phyloP scores from a whole-genome alignment of 2,888 invertebrate genomes.

The Scaptomyza flava region DNA sequence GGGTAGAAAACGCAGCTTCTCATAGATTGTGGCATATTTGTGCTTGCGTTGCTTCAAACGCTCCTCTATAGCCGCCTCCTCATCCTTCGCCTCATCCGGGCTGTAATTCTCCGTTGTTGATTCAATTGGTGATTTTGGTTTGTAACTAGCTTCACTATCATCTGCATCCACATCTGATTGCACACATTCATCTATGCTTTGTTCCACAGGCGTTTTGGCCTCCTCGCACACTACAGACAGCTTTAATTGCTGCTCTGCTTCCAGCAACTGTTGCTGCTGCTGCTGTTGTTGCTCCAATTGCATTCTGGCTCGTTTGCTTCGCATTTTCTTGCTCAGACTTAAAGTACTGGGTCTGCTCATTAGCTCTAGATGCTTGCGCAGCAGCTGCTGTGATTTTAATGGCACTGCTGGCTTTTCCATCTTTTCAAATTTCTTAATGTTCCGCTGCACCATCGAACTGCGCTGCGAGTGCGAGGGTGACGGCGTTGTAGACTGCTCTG shows the following conservation, averaged over 20 bases:
- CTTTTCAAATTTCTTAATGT: conserved; percentile 80
- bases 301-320: conserved; percentile 17
- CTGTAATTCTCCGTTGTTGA: conserved; percentile 2
- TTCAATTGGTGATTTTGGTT: conserved; percentile 39
- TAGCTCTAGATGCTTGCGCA: conserved; percentile 81
- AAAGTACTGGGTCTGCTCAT: conserved; percentile 44
- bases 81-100: conserved; percentile 10
- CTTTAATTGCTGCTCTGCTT: conserved; percentile 26
- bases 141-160: conserved; percentile 29
- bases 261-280: conserved; percentile 4
- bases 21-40: conserved; percentile 82
- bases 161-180: conserved; percentile 25
- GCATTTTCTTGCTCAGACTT: conserved; percentile 38
- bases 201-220: conserved; percentile 62
- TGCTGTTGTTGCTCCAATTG: conserved; percentile 23
- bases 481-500: background rate
- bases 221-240: conserved; percentile 70
- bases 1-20: conserved; percentile 80
- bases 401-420: conserved; percentile 82
- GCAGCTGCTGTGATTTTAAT: conserved; percentile 77
- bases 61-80: conserved; percentile 36
- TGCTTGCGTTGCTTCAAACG: conserved; percentile 75
- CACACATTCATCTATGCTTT: conserved; percentile 24
- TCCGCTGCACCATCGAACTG: conserved; percentile 79
- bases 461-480: conserved; percentile 3